Conservation (phyloP, 1,140 invertebrate genomes). For the Eurosta solidaginis region DNA sequence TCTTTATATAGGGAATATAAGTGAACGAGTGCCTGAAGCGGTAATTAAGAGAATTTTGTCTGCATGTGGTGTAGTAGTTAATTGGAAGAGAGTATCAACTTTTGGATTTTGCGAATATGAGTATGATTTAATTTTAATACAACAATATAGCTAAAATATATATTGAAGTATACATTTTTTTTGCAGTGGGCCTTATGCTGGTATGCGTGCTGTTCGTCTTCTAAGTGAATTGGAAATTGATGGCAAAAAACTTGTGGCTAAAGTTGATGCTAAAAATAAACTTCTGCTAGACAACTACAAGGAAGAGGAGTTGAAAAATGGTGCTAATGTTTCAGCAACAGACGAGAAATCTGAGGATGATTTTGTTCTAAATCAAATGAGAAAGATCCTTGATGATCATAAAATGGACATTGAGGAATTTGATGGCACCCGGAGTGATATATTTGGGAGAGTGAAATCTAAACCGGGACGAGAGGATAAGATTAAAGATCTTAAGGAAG, state of each 20-base stretch:
- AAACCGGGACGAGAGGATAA: constrained; percentile 59
- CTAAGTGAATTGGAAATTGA: constrained; percentile 93
- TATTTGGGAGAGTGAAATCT: constrained; percentile 52
- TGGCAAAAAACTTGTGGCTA: constrained; percentile 91
- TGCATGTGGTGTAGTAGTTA: constrained; percentile 89
- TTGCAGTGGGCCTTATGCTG: constrained; percentile 86
- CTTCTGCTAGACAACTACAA: constrained; percentile 92
- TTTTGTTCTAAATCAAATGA: constrained; percentile 74
- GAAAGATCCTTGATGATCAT: constrained; percentile 80
- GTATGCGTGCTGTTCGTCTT: constrained; percentile 88
- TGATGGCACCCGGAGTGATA: constrained; percentile 47
- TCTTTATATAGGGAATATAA: constrained; percentile 83
- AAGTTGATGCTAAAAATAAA: constrained; percentile 98
- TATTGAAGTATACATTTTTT: not conserved
- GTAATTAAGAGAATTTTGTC: constrained; percentile 92
- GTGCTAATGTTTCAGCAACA: constrained; percentile 41
- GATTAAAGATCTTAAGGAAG: constrained; percentile 73
- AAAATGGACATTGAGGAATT: constrained; percentile 61
- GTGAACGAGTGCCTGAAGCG: constrained; percentile 90
- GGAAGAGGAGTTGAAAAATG: constrained; percentile 62
- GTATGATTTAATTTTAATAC: constrained; percentile 38
- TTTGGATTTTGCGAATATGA: constrained; percentile 97
- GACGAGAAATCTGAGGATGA: constrained; percentile 79
- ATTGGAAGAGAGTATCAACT: constrained; percentile 97
- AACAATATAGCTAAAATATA: not conserved